phyloP scores from a whole-genome alignment of 1,140 invertebrate genomes.

The Potamilus streckersoni region DNA sequence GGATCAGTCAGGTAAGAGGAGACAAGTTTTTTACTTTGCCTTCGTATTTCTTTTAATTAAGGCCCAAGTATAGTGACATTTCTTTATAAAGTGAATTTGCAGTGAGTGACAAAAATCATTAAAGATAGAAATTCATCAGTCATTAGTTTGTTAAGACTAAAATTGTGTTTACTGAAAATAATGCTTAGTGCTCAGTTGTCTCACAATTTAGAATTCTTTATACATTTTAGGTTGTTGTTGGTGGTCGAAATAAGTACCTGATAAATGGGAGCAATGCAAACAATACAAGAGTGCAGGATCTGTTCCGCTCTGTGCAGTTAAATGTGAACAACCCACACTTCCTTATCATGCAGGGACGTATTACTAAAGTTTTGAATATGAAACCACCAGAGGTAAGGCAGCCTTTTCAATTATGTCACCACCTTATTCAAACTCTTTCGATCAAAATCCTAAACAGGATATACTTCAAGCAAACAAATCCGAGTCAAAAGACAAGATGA shows the following conservation, averaged over 20 bases:
- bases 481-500: too few species aligned
- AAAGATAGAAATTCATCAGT: neutral
- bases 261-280: conserved; percentile 94
- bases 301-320: conserved; percentile 96
- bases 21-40: too few species aligned
- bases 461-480: too few species aligned
- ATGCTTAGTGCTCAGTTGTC: neutral
- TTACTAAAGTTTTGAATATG: conserved; percentile 99
- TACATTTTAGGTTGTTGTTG: conserved; percentile 72
- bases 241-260: conserved; percentile 87
- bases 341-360: conserved; percentile 99
- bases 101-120: neutral
- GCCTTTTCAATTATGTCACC: conserved; percentile 1
- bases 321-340: conserved; percentile 99
- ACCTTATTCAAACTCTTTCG: too few species aligned
- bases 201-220: neutral
- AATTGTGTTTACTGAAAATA: neutral
- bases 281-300: conserved; percentile 90
- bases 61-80: too few species aligned
- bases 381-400: conserved; percentile 88
- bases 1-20: too few species aligned
- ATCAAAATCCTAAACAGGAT: too few species aligned
- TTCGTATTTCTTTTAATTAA: too few species aligned
- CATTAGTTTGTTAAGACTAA: neutral
- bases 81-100: neutral